Percentiles rank a stretch among this genome's conserved stretches.
Conservation (phyloP, 2,113 vertebrate genomes). For the Copsychus sechellarum region DNA sequence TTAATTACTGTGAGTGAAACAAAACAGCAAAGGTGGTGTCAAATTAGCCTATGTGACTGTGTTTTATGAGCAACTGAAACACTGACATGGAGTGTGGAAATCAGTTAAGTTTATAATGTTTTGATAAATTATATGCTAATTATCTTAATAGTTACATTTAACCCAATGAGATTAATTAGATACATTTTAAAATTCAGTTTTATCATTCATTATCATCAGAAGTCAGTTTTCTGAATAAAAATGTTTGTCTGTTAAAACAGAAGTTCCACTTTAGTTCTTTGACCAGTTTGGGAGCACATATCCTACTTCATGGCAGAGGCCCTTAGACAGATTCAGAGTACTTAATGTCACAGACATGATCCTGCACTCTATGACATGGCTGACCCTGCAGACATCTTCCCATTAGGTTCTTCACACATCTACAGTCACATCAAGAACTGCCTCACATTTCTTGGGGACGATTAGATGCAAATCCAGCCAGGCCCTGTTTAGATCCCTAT, state of each 20-base stretch:
- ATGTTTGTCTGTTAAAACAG: background rate
- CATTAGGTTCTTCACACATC: background rate
- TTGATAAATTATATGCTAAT: background rate
- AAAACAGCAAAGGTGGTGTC: background rate
- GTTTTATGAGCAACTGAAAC: background rate
- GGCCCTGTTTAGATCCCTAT: background rate
- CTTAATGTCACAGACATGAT: background rate
- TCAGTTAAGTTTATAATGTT: background rate
- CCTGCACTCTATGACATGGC: background rate
- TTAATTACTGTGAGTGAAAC: slow-evolving; percentile 27
- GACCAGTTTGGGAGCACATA: background rate
- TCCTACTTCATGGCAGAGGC: background rate
- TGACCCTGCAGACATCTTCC: background rate
- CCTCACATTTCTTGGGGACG: background rate
- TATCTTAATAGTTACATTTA: background rate
- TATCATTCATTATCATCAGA: background rate
- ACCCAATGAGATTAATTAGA: background rate
- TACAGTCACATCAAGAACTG: background rate
- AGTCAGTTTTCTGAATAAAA: background rate
- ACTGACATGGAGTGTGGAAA: background rate
- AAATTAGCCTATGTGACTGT: background rate
- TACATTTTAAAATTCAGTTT: background rate
- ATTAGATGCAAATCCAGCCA: background rate
- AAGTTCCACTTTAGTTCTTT: background rate
- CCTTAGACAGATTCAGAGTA: background rate